A percentile compares a stretch with the other conserved stretches of the same genome.
Conservation (phyloP, 2,888 invertebrate species). For the Phaedon cochleariae region DNA sequence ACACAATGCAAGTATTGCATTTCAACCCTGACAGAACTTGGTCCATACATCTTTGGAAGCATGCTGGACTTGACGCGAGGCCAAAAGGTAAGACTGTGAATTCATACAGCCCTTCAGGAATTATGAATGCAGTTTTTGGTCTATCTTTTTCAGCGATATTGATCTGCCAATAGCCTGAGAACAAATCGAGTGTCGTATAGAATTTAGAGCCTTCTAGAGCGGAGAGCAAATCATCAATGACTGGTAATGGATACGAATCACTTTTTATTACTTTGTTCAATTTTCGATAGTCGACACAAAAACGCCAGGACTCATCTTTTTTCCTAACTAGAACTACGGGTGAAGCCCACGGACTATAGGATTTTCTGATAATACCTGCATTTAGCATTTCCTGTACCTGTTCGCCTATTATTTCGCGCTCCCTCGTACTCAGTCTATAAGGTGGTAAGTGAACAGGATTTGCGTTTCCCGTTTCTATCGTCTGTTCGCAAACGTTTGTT, state of each 20-base stretch:
- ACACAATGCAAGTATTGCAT: too few species aligned
- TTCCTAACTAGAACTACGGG: neutral
- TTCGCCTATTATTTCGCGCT: neutral
- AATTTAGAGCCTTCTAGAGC: neutral
- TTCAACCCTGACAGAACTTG: neutral
- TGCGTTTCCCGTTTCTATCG: neutral
- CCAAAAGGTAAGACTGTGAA: neutral
- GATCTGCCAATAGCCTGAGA: neutral
- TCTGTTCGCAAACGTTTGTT: neutral
- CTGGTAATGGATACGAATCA: constrained; percentile 1
- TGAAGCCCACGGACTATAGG: neutral
- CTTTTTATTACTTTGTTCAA: neutral
- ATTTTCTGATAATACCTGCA: neutral
- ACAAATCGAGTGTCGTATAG: neutral
- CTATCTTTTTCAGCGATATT: neutral
- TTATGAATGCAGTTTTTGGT: neutral
- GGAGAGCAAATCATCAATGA: neutral
- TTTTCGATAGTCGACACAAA: neutral
- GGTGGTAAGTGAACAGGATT: neutral
- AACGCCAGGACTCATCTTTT: too few species aligned
- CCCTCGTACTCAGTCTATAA: neutral
- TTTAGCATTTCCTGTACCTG: neutral
- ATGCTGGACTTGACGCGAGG: neutral
- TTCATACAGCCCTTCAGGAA: neutral
- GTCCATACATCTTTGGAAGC: constrained; percentile 5